Evolutionary conservation across 2,113 vertebrate species (phyloP), one percentile per base, ranked within the genome.

Genomic region (Neolamprologus cancellatus): DNA sequence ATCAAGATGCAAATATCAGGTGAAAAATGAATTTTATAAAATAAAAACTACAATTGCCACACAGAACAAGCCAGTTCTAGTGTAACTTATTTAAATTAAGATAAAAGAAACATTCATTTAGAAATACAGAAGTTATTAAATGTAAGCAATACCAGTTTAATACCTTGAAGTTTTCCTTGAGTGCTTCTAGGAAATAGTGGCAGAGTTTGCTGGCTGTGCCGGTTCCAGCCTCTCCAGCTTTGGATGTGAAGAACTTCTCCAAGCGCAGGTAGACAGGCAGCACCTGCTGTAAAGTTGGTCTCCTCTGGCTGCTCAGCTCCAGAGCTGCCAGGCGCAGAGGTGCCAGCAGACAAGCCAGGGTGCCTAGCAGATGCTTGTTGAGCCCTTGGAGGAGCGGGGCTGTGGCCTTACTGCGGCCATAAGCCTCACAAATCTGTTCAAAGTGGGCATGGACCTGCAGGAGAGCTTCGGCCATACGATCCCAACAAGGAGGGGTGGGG

Each of bases 201-300:
- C 98, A 99, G 76, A 99, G 97, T 91, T 99, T 99, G 96, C 98
- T 99, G 86, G 98, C 97, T 0, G 97, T 95, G 92, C 98, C 97
- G 0, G 97, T 95, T 3, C 98, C 98, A 0, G 97, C 98, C 3
- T 99, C 99, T 0, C 99, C 98, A 32, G 99, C 99, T 96, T 99
- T 99, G 92, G 98, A 96, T 12, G 98, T 99, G 95, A 99, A 99
- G n/a, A 99, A 98, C 94, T 99, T 99, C 96, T 99, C 99, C 94
- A 99, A 93, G 86, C 97, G 96, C 76, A 99, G 97, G 3, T 99
- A 99, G 92, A 98, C 98, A 5, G 99, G 99, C 89, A 99, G 95
- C 28, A 99, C 98, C 84, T 98, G 97, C 96, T 99, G 99, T 88
- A 99, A 91, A 7, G 99, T 99, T 80, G 99, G 98, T 87, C 97